Conservation (phyloP, 2,113 vertebrate species). For the Leiothrix lutea region DNA sequence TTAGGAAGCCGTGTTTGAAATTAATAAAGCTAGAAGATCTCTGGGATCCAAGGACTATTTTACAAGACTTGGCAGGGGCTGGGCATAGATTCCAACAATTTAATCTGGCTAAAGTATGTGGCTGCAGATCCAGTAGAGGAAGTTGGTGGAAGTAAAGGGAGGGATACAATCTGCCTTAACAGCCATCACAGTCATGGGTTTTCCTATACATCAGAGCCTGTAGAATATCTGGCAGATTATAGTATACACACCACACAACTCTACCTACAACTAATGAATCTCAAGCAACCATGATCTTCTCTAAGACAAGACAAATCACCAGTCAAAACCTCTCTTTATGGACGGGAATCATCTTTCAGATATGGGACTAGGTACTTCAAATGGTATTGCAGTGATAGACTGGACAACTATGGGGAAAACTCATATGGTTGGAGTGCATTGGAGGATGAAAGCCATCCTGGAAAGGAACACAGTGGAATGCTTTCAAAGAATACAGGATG, state of each 20-base stretch:
- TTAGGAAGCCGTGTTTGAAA: background rate
- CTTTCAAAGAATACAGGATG: conserved; percentile 9
- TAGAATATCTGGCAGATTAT: background rate
- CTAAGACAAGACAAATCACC: background rate
- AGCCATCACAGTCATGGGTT: background rate
- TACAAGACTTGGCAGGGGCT: background rate
- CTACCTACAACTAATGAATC: background rate
- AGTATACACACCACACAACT: background rate
- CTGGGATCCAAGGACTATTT: background rate
- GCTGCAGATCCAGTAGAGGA: background rate
- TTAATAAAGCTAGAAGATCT: conserved; percentile 5
- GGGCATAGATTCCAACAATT: background rate
- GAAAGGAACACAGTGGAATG: conserved; percentile 1
- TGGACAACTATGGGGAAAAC: background rate
- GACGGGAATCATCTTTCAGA: background rate
- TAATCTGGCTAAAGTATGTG: background rate
- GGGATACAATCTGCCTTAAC: background rate
- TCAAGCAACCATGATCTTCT: conserved; percentile 15
- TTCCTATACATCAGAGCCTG: background rate
- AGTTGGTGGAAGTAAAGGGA: background rate
- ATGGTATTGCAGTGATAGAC: background rate
- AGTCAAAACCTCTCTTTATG: background rate
- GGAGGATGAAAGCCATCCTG: conserved; percentile 14
- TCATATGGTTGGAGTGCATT: background rate
- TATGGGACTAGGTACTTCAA: background rate